Percentiles rank a stretch among this genome's conserved stretches.
phyloP scores from a whole-genome alignment of 2,888 invertebrate species.

The Geophilus truncorum region DNA sequence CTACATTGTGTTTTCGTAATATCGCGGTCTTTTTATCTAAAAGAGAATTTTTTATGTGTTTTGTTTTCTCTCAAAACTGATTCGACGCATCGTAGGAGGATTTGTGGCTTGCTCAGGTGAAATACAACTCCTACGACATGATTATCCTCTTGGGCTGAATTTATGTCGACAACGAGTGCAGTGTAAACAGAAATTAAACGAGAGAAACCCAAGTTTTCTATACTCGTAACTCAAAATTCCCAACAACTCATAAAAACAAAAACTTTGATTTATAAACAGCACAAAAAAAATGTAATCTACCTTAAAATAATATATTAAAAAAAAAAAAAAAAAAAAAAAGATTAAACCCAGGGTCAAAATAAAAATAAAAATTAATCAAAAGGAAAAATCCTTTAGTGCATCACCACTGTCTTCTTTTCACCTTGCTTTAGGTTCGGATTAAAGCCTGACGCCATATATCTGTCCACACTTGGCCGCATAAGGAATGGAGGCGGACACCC shows the following conservation, averaged over 20 bases:
- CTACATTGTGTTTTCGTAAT: too few species aligned
- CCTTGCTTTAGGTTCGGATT: background rate
- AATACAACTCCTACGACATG: background rate
- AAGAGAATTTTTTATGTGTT: too few species aligned
- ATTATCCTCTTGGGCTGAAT: slow-evolving; percentile 20
- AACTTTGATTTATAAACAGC: background rate
- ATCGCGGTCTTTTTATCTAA: too few species aligned
- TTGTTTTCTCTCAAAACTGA: background rate
- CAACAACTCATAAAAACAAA: background rate
- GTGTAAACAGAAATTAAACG: slow-evolving; percentile 6
- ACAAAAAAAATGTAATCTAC: background rate
- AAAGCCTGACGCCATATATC: slow-evolving; percentile 15
- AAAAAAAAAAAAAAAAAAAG: background rate
- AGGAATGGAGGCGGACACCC: slow-evolving; percentile 6
- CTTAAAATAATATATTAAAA: background rate
- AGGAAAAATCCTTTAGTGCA: background rate
- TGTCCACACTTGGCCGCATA: slow-evolving; percentile 4
- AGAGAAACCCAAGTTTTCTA: background rate
- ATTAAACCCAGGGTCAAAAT: background rate
- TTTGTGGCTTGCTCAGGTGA: background rate
- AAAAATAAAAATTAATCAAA: background rate
- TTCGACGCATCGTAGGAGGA: background rate
- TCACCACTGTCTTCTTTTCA: background rate
- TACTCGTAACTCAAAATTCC: background rate
- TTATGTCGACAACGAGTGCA: slow-evolving; percentile 11